Base-by-base conservation (phyloP, 2,888 invertebrate genomes). In the Anaspis maculata region DNA sequence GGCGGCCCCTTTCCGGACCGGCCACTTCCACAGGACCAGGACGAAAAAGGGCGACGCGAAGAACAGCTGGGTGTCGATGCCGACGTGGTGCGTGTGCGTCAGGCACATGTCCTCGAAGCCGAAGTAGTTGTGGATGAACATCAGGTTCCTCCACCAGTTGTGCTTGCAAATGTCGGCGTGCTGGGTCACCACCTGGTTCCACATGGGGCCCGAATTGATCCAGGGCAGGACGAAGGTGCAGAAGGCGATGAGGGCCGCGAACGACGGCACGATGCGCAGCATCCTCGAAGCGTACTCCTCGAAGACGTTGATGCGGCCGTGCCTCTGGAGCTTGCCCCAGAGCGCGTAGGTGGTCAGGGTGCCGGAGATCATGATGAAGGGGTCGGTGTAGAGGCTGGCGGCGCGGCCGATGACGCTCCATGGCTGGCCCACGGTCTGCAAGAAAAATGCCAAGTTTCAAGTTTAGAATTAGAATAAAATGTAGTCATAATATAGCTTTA, bases 61-160 rank as follows among this genome's bases (percentile, higher is more conserved):
- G 52, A 80, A 81, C 13, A 81, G 57, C 59, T 81, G 78, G 1
- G 78, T 80, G 49, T 81, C 81, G 40, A 81, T 81, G 19, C 80
- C 80, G 29, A 80, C 52, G 51, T 81, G 81, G 57, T 81, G 81
- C 0, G 81, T 81, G 45, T 81, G 80, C 1, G 79, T 80, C 13
- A 81, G 61, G 51, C 80, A 81, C 77, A 81, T 80, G 48, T 80
- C 74, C 50, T 77, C 73, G 49, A 81, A 81, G 23, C 81, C 81
- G 51, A 76, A 81, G 53, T 79, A 81, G 56, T 81, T 81, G 51
- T 81, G 81, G 32, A 81, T 77, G 45, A 80, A 81, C 1, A 81
- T 58, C 40, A 81, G 64, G 52, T 80, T 81, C 48, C 76, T 69
- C 81, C 80, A 81, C 79, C 80, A 79, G 34, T 76, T 69, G 48